Conservation (phyloP, 2,113 vertebrate species). For the Marmota monax region DNA sequence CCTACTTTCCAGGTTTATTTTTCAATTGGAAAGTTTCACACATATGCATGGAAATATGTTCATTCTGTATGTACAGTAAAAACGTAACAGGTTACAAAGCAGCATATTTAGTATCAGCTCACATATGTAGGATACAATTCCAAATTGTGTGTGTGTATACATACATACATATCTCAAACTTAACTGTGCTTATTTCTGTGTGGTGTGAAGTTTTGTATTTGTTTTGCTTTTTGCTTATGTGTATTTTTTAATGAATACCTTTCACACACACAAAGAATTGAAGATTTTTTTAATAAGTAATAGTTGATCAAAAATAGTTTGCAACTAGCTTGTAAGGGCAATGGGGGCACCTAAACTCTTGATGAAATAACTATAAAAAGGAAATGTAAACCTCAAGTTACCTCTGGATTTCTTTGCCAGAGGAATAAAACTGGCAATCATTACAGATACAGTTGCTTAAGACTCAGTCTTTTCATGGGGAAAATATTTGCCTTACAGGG, state of each 20-base stretch:
- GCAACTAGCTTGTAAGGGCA: constrained; percentile 72
- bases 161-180: constrained; percentile 56
- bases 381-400: constrained; percentile 73
- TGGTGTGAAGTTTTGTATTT: constrained; percentile 44
- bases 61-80: constrained; percentile 64
- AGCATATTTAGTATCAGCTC: constrained; percentile 71
- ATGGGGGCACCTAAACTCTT: constrained; percentile 67
- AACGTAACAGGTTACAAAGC: constrained; percentile 58
- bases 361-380: constrained; percentile 61
- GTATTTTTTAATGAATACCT: constrained; percentile 78
- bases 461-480: constrained; percentile 70
- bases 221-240: constrained; percentile 69
- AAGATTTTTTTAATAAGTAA: constrained; percentile 68
- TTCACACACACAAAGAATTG: constrained; percentile 53
- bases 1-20: constrained; percentile 64
- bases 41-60: constrained; percentile 76
- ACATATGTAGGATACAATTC: constrained; percentile 68
- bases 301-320: constrained; percentile 61
- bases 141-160: constrained; percentile 31
- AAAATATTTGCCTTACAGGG: constrained; percentile 34
- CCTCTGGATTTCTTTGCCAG: constrained; percentile 69
- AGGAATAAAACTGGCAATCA: constrained; percentile 81
- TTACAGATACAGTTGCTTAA: constrained; percentile 65
- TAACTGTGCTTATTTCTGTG: constrained; percentile 67
- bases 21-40: constrained; percentile 65